These are phyloP conservation scores for Phrynosoma platyrhinos DNA, from an alignment of 2,113 vertebrate species.

Conservation along the genomic window DNA sequence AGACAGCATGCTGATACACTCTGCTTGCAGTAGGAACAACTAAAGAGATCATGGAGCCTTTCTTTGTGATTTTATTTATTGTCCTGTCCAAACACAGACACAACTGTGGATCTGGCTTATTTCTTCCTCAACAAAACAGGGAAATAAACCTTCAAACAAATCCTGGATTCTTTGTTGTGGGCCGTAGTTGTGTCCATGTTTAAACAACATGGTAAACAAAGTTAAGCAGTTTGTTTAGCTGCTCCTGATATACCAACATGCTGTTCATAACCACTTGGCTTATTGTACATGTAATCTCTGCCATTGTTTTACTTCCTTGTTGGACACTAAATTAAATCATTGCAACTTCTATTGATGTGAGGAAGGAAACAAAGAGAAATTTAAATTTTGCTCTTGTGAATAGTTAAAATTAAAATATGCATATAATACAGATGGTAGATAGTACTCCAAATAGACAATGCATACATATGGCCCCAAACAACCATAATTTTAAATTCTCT, in stretches of 20 bases:
- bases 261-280: background rate
- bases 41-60: no score
- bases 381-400: background rate
- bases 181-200: no score
- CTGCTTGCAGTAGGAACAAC: no score
- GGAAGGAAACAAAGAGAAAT: background rate
- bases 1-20: background rate
- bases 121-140: no score
- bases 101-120: no score
- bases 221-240: no score
- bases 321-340: slow-evolving; percentile 6
- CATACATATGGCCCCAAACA: background rate
- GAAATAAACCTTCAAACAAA: no score
- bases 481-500: background rate
- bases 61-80: no score
- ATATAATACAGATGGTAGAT: background rate
- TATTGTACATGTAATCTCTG: background rate
- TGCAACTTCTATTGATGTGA: background rate
- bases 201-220: no score
- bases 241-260: no score
- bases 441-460: background rate
- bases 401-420: background rate
- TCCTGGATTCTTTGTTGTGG: no score
- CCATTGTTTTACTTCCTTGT: background rate
- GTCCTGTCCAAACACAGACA: no score